Evolutionary conservation across 2,797 vertebrate genomes (phyloP), one percentile per base, ranked within the genome.

Genomic region (Silurus aristotelis): DNA sequence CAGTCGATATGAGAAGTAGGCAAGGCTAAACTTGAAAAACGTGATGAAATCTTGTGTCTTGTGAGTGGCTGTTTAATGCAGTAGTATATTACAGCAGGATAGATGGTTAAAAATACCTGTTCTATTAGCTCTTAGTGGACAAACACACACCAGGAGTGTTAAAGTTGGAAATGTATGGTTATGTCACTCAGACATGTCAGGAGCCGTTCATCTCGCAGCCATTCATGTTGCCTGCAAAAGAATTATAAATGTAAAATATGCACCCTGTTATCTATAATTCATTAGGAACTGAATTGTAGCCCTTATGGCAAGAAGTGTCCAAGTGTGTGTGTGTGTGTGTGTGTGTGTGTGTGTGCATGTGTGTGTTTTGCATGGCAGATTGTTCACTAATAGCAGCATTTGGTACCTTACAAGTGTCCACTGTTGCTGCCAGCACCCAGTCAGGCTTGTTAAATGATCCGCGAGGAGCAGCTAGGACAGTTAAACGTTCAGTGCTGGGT

Each of bases 361-460:
- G 63, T 81, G 79, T 52, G 31, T 70, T 64, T 85, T 52, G 46
- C 13, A 64, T 88, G 85, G 27, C 89, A 88, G 87, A 85, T 82
- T 84, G 86, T 82, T 78, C 79, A 52, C 20, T 80, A 85, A 87
- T 75, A 75, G 80, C 58, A 60, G 22, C 83, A 87, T 88, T 80
- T 85, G 85, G 84, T 83, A 70, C 68, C 84, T 85, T 85, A 73
- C 64, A 70, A 83, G 81, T 64, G 80, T 70, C 58, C 64, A 55
- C 20, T 14, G 75, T 31, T 43, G 66, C 64, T 88, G 87, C 87
- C 90, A 90, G 66, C 43, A 86, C 85, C 85, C 83, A 82, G 76
- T 61, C 85, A 68, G 83, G 75, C 73, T 83, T 87, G 86, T 87
- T 88, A 89, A 89, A 80, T 25, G 71, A 72, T 88, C 86, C 61